Evolutionary conservation across 35 echinoderm and acorn worm species (phyloP).

Genomic region (Apostichopus japonicus): DNA sequence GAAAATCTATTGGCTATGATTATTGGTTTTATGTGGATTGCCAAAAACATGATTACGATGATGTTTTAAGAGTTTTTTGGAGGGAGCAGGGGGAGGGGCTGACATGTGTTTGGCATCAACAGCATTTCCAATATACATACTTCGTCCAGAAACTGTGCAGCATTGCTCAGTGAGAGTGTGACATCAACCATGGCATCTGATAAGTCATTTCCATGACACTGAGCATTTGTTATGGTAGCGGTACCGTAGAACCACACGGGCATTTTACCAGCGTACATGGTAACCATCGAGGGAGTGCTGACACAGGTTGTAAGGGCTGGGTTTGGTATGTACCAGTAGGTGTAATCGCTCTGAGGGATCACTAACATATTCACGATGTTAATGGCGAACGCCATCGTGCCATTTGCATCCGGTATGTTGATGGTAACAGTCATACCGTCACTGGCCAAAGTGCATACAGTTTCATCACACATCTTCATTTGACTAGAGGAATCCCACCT

Average conservation of each 20-base stretch:
- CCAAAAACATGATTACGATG: too few relatives aligned
- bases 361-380: constrained; percentile 73
- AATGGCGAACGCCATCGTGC: constrained; percentile 65
- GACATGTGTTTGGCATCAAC: too few relatives aligned
- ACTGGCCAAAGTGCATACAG: constrained; percentile 49
- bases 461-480: constrained; percentile 69
- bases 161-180: constrained; percentile 33
- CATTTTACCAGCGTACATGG: constrained; percentile 46
- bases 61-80: too few relatives aligned
- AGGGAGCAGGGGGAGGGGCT: too few relatives aligned
- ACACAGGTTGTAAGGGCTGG: constrained; percentile 54
- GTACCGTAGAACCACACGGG: constrained; percentile 86
- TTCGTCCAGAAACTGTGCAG: constrained; percentile 59
- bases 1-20: too few relatives aligned
- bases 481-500: constrained; percentile 45
- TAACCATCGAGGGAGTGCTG: not conserved
- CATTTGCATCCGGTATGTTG: constrained; percentile 39
- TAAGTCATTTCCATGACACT: not conserved
- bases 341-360: constrained; percentile 80
- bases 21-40: too few relatives aligned
- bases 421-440: constrained; percentile 67
- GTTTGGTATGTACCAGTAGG: constrained; percentile 39
- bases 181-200: constrained; percentile 18
- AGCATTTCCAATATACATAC: constrained; percentile 1
- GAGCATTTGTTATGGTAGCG: constrained; percentile 17